These are phyloP conservation scores for Drosophila hamatofila DNA, from an alignment of 2,888 invertebrate genomes.

Conservation along the genomic window DNA sequence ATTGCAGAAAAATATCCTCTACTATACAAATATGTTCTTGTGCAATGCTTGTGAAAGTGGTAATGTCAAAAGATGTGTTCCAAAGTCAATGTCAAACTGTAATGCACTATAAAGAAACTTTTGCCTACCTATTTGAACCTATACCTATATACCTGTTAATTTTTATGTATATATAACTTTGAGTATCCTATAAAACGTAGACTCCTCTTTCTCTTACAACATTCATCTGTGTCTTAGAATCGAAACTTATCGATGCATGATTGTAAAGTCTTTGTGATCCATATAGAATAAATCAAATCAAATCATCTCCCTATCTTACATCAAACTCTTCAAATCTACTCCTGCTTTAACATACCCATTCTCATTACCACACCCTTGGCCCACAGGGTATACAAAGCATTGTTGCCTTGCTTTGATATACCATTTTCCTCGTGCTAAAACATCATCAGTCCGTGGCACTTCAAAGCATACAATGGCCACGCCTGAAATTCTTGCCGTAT, in stretches of 20 bases:
- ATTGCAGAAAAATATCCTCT: background rate
- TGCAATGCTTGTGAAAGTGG: too few relatives aligned
- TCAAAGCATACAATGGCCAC: constrained; percentile 4
- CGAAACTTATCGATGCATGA: background rate
- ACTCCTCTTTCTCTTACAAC: background rate
- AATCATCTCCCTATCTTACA: too few relatives aligned
- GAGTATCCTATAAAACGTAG: background rate
- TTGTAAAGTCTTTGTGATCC: background rate
- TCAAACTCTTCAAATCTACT: background rate
- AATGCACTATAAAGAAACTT: too few relatives aligned
- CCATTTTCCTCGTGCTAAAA: background rate
- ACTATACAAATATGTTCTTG: background rate
- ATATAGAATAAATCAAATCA: background rate
- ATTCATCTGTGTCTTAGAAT: background rate
- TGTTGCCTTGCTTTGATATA: background rate
- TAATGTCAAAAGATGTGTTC: too few relatives aligned
- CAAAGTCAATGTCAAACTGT: too few relatives aligned
- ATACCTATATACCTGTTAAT: too few relatives aligned
- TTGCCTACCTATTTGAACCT: too few relatives aligned
- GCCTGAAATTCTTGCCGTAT: constrained; percentile 4
- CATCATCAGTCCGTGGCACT: constrained; percentile 2
- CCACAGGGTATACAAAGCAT: constrained; percentile 5
- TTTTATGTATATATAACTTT: too few relatives aligned
- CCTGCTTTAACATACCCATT: background rate
- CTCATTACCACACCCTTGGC: background rate